Conservation (phyloP, 2,113 vertebrate genomes). For the rabbit (Oryctolagus cuniculus) region mOryCun1.1 NC_091453.1:37158501-37159000, state of each 20-base stretch:
- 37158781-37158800: not conserved
- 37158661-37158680: not conserved
- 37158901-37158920: not conserved
- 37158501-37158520: no score
- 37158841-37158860: not conserved
- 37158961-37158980: not conserved
- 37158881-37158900: not conserved
- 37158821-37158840: not conserved
- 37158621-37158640: not conserved
- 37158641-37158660: not conserved
- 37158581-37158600: not conserved
- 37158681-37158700: not conserved
- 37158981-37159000: not conserved
- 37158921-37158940: not conserved
- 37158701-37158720: not conserved
- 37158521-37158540: no score
- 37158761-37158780: not conserved
- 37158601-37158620: not conserved
- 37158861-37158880: not conserved
- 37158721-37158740: not conserved
- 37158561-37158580: not conserved
- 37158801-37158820: not conserved
- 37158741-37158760: not conserved
- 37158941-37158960: not conserved
- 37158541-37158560: not conserved